Base-by-base conservation (phyloP, 1,140 invertebrate genomes). In the Tyrophagus putrescentiae region DNA sequence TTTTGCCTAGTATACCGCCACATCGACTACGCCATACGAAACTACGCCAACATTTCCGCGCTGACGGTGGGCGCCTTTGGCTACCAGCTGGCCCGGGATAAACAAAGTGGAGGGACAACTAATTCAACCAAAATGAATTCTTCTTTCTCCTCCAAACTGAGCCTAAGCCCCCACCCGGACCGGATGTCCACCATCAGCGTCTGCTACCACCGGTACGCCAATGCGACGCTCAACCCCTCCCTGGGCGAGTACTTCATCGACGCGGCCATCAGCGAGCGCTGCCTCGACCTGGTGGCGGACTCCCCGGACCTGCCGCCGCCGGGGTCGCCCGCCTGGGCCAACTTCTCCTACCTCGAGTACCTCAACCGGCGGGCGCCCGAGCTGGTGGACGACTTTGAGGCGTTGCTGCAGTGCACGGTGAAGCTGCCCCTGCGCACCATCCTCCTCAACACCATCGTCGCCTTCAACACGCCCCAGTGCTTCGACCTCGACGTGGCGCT, bases 241-340 rank as follows among this genome's bases (percentile, higher is more conserved):
- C 92, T 93, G 68, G 84, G 89, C 70, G 90, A 86, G 50, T 94
- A 90, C 68, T 78, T 85, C 42, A 93, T 92, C 69, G 84, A 95
- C 72, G 84, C 82, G 34, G 80, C 83, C 68, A 79, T 88, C 53
- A 71, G 80, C 32, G 72, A 80, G 67, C 76, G 66, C 60, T 62
- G 58, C 65, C 50, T 65, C 11, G 27, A 28, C 13, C 65, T 69
- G 57, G 57, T 61, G 16, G 27, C 21, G 27, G n/a, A n/a, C n/a
- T n/a, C n/a, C n/a, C n/a, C n/a, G n/a, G n/a, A n/a, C n/a, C 11
- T 62, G 28, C 61, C 57, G 62, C 60, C 62, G 18, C 48, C 65
- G 45, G 57, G 61, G 25, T 61, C 64, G 32, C 18, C 11, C 6
- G 16, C 52, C 53, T 70, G 64, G 64, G 41, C 61, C 6, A 64